phyloP scores from a whole-genome alignment of 2,888 invertebrate species.

The Aphodius sticticus region DNA sequence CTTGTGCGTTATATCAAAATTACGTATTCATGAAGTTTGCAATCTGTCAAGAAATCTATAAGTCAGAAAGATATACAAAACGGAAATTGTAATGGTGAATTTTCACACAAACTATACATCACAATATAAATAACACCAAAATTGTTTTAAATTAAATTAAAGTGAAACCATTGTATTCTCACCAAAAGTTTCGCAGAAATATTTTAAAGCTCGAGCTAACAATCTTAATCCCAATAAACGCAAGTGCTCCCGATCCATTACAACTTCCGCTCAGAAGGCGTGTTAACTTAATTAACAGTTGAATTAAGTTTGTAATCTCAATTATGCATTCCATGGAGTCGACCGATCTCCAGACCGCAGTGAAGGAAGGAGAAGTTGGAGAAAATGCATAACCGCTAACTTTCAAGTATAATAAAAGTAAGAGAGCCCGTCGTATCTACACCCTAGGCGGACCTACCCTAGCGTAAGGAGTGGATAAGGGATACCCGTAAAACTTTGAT shows the following conservation, averaged over 20 bases:
- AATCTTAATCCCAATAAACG: background rate
- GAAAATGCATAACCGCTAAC: constrained; percentile 9
- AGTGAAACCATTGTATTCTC: background rate
- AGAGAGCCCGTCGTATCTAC: constrained; percentile 10
- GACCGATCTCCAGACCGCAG: background rate
- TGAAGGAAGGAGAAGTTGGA: constrained; percentile 6
- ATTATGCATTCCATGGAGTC: background rate
- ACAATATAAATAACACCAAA: too few species aligned
- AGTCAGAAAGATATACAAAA: too few species aligned
- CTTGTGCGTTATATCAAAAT: too few species aligned
- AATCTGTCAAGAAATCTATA: too few species aligned
- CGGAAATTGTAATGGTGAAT: too few species aligned
- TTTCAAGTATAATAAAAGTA: constrained; percentile 23
- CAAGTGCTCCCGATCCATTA: background rate
- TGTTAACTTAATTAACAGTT: background rate
- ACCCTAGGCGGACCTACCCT: constrained; percentile 12
- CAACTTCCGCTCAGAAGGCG: constrained; percentile 4
- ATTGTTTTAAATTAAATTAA: too few species aligned
- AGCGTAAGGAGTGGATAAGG: constrained; percentile 24
- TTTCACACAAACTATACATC: too few species aligned
- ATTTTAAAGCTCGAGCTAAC: background rate
- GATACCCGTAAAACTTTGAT: constrained; percentile 21
- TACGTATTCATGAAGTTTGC: too few species aligned
- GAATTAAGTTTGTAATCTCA: constrained; percentile 12
- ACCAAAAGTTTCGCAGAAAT: background rate